Evolutionary conservation across 2,113 vertebrate species (phyloP).

Genomic region (Pelodiscus sinensis): DNA sequence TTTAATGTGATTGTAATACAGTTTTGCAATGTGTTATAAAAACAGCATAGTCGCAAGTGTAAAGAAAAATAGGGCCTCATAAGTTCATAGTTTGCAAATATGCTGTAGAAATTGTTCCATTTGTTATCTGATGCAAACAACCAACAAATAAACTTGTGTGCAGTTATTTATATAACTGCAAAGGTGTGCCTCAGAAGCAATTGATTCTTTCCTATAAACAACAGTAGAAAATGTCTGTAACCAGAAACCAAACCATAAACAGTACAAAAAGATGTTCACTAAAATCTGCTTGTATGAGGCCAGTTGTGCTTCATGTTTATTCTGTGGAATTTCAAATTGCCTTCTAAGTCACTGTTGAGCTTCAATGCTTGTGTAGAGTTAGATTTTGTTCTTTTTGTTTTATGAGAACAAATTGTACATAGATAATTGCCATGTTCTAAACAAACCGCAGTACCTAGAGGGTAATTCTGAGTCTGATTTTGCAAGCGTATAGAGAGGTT

Average conservation of each 20-base stretch:
- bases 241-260: not conserved
- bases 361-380: not conserved
- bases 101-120: conserved; percentile 30
- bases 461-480: not conserved
- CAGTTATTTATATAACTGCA: not conserved
- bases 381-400: not conserved
- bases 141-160: not conserved
- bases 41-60: conserved; percentile 22
- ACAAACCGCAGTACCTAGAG: not conserved
- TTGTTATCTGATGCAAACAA: not conserved
- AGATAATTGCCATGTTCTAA: not conserved
- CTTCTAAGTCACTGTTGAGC: not conserved
- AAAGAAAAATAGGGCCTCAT: conserved; percentile 40
- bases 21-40: conserved; percentile 56
- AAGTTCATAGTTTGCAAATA: conserved; percentile 38
- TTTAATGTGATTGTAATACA: conserved; percentile 66
- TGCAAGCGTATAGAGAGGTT: not conserved
- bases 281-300: not conserved
- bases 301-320: not conserved
- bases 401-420: not conserved
- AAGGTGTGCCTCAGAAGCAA: conserved; percentile 17
- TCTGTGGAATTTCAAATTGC: not conserved
- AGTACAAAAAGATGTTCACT: not conserved
- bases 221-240: not conserved
- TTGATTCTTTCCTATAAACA: not conserved